Percentiles rank a stretch among this genome's conserved stretches.
These are phyloP conservation scores for Indri indri DNA, from an alignment of 2,113 vertebrate species.

Conservation along the genomic window DNA sequence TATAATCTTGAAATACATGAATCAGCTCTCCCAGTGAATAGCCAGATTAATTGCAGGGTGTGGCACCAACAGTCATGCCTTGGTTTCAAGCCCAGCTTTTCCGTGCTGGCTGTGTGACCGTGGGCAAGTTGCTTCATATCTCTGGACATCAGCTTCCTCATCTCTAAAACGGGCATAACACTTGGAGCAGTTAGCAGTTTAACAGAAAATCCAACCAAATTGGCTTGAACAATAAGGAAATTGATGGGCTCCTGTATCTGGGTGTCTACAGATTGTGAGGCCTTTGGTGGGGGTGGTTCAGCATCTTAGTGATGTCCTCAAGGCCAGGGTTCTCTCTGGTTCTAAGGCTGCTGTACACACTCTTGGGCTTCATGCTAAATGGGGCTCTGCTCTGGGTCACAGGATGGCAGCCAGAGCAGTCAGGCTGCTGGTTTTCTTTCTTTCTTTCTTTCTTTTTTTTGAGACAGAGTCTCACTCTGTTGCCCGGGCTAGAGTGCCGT, in stretches of 20 bases:
- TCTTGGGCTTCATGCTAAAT: neutral
- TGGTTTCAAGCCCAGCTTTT: neutral
- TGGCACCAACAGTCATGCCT: constrained; percentile 9
- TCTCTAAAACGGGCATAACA: neutral
- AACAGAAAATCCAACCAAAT: neutral
- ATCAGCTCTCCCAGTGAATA: constrained; percentile 31
- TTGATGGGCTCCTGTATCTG: fast-evolving
- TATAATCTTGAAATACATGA: neutral
- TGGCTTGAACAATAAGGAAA: neutral
- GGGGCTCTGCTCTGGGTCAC: neutral
- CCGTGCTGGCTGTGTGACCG: neutral
- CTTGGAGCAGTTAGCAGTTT: neutral
- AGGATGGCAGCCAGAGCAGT: neutral
- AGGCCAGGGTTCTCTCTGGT: neutral
- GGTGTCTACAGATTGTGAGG: fast-evolving
- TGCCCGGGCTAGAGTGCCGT: too few relatives aligned
- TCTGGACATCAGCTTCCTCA: neutral
- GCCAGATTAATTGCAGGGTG: constrained; percentile 32
- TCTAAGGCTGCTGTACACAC: neutral
- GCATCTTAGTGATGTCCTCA: neutral
- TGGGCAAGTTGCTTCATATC: neutral
- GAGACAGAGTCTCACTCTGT: too few relatives aligned
- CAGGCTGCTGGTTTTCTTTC: neutral
- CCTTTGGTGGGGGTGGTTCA: fast-evolving
- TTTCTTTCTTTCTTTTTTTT: too few relatives aligned